Conservation (phyloP, 2,797 vertebrate species). For the Myiothlypis coronata region DNA sequence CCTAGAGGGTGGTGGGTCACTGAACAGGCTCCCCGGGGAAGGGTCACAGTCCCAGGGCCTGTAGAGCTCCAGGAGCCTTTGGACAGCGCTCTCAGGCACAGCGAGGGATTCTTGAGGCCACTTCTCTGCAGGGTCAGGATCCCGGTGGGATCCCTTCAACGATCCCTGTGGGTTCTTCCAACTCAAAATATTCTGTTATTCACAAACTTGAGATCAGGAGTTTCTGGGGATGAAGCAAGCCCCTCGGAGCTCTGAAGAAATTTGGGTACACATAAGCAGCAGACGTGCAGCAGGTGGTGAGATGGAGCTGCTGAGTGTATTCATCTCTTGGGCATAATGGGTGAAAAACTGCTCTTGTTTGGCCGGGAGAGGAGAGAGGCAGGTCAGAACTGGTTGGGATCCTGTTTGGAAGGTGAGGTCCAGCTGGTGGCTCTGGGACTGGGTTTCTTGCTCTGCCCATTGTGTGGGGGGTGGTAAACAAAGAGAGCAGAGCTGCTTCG, state of each 20-base stretch:
- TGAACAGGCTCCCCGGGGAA: background rate
- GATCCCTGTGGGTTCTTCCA: background rate
- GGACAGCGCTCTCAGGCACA: fast-evolving
- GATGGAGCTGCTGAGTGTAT: background rate
- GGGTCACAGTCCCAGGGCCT: background rate
- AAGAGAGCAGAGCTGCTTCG: background rate
- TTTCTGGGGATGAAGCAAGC: background rate
- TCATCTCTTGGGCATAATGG: fast-evolving
- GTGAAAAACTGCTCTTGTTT: background rate
- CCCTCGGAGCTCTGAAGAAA: background rate
- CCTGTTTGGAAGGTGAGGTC: background rate
- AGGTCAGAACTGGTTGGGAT: background rate
- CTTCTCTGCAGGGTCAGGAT: background rate
- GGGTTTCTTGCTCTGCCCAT: background rate
- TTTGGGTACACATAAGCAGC: fast-evolving
- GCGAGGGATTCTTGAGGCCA: background rate
- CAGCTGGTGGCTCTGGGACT: background rate
- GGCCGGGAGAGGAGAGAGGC: background rate
- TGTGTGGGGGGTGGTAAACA: background rate
- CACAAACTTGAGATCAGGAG: background rate
- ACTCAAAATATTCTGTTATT: background rate
- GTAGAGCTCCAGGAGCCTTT: fast-evolving
- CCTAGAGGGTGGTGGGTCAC: background rate
- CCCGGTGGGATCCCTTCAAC: no score
- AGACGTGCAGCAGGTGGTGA: background rate